Evolutionary conservation across 2,797 vertebrate genomes (phyloP).

Genomic region (Melanotaenia maccullochi): DNA sequence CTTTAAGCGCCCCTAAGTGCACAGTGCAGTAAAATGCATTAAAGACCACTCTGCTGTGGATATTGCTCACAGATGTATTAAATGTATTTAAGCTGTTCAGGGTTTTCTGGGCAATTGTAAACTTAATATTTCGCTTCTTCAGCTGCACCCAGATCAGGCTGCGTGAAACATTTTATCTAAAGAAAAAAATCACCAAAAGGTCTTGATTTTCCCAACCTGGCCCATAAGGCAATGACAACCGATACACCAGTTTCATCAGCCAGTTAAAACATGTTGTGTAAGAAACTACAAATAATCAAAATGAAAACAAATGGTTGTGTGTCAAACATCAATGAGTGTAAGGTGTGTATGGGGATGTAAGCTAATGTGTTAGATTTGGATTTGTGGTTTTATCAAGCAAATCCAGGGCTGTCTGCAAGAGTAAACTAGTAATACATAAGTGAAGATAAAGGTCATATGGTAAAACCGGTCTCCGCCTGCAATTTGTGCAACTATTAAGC

Average conservation of each 20-base stretch:
- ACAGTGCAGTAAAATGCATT: slow-evolving; percentile 21
- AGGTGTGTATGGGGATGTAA: too few species aligned
- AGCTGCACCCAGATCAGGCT: slow-evolving; percentile 16
- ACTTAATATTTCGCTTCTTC: slow-evolving; percentile 13
- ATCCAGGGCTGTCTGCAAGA: background rate
- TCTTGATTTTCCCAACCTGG: slow-evolving; percentile 16
- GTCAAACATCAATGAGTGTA: too few species aligned
- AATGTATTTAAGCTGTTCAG: slow-evolving; percentile 12
- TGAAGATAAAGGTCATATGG: background rate
- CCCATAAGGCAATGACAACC: background rate
- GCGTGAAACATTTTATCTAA: slow-evolving; percentile 13
- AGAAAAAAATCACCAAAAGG: slow-evolving; percentile 15
- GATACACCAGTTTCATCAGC: background rate
- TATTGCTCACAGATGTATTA: background rate
- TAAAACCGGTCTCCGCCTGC: background rate
- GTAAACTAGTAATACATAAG: background rate
- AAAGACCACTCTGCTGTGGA: slow-evolving; percentile 15
- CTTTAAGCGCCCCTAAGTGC: slow-evolving; percentile 29
- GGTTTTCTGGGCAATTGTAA: background rate
- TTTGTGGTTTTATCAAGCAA: too few species aligned
- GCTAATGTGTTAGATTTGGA: too few species aligned
- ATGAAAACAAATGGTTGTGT: too few species aligned
- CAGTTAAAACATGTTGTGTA: background rate
- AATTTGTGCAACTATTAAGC: background rate
- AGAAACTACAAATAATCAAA: background rate